Conservation (phyloP, 23 tunicate species). For the Oikopleura albicans region DNA sequence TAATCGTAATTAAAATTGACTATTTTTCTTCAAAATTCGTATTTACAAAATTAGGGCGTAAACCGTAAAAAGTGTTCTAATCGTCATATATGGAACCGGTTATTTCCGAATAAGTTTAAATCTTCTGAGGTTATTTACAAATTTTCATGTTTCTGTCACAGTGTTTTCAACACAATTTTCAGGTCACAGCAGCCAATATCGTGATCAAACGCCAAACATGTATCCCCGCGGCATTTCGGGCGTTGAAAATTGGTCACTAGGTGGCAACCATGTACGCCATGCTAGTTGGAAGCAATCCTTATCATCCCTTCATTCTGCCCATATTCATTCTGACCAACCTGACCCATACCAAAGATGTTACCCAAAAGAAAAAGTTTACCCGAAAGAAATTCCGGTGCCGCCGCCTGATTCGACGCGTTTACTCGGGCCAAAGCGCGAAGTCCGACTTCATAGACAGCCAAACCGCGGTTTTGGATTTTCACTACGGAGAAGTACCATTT, state of each 20-base stretch:
- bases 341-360: slow-evolving; percentile 13
- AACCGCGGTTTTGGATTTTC: slow-evolving; percentile 9
- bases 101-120: too few relatives aligned
- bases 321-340: background rate
- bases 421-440: background rate
- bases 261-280: background rate
- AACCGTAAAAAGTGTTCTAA: too few relatives aligned
- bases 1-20: too few relatives aligned
- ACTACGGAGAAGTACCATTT: slow-evolving; percentile 6
- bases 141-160: too few relatives aligned
- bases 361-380: background rate
- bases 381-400: slow-evolving; percentile 17
- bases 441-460: background rate
- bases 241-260: background rate
- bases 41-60: too few relatives aligned
- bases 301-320: background rate
- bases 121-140: too few relatives aligned
- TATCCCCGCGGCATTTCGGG: background rate
- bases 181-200: too few relatives aligned
- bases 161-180: too few relatives aligned
- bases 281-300: slow-evolving; percentile 2
- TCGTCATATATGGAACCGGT: too few relatives aligned
- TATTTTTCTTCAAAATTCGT: too few relatives aligned
- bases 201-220: too few relatives aligned
- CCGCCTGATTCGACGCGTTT: background rate